A percentile compares a stretch with the other conserved stretches of the same genome.
These are phyloP conservation scores for Brachionus angularis DNA, from an alignment of 1,140 invertebrate species.

Conservation along the genomic window DNA sequence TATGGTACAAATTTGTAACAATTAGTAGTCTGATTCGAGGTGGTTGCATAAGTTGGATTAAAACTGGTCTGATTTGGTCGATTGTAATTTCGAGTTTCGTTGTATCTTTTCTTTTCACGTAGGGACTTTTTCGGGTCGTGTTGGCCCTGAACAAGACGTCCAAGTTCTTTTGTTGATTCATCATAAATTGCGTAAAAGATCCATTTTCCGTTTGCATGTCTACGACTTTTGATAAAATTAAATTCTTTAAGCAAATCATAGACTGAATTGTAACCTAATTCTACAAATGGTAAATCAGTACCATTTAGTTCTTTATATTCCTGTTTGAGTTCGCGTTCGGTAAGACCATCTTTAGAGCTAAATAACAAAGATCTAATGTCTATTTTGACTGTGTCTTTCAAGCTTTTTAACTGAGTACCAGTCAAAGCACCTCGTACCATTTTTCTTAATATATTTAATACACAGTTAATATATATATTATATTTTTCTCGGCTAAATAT, in stretches of 20 bases:
- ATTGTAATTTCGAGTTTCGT: too few relatives aligned
- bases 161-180: background rate
- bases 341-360: conserved; percentile 30
- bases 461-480: background rate
- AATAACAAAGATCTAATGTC: conserved; percentile 15
- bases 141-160: background rate
- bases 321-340: conserved; percentile 11
- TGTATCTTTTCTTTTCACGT: conserved; percentile 15
- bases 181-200: conserved; percentile 1
- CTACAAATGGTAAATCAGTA: conserved; percentile 1
- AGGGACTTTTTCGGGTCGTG: background rate
- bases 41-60: too few relatives aligned
- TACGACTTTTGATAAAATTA: conserved; percentile 12
- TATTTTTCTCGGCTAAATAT: background rate
- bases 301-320: conserved; percentile 10
- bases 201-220: background rate
- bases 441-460: background rate
- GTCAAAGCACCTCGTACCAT: background rate
- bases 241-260: background rate
- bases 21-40: too few relatives aligned
- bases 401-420: conserved; percentile 2
- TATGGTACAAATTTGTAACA: too few relatives aligned
- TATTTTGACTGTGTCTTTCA: conserved; percentile 29
- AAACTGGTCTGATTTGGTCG: too few relatives aligned
- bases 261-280: conserved; percentile 5